phyloP scores from a whole-genome alignment of 2,797 vertebrate genomes.

The Enteromius afrohamiltoni region DNA sequence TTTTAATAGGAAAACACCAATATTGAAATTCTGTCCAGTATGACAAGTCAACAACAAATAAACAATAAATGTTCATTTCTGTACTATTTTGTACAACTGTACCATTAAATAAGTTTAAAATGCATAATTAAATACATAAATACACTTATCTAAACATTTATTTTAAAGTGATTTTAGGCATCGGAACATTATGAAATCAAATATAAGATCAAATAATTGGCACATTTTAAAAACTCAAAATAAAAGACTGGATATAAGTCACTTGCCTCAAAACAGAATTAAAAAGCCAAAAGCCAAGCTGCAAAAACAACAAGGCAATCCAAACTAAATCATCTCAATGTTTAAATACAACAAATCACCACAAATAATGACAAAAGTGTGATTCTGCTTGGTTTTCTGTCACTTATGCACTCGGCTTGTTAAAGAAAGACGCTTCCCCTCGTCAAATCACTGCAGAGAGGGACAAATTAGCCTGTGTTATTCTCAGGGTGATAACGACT shows the following conservation, averaged over 20 bases:
- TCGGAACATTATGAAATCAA: neutral
- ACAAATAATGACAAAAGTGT: neutral
- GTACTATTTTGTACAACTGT: neutral
- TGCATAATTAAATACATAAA: neutral
- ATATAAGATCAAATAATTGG: neutral
- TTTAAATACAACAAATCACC: neutral
- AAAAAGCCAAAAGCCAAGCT: neutral
- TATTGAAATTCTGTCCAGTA: neutral
- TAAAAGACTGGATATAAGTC: neutral
- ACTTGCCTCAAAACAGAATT: neutral
- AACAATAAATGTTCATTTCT: neutral
- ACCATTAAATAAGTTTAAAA: neutral
- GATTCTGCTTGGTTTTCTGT: neutral
- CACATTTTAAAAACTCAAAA: neutral
- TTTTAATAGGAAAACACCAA: neutral
- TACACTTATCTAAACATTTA: too few relatives aligned
- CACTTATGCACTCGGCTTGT: neutral
- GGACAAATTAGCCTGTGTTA: slow-evolving; percentile 23
- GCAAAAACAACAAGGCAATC: neutral
- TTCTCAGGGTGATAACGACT: slow-evolving; percentile 24
- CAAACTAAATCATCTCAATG: neutral
- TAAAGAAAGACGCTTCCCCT: neutral
- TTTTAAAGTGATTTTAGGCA: neutral
- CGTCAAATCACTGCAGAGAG: slow-evolving; percentile 6
- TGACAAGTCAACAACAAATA: neutral